These are phyloP conservation scores for Limosa lapponica DNA, from an alignment of 2,797 vertebrate genomes.

Conservation along the genomic window DNA sequence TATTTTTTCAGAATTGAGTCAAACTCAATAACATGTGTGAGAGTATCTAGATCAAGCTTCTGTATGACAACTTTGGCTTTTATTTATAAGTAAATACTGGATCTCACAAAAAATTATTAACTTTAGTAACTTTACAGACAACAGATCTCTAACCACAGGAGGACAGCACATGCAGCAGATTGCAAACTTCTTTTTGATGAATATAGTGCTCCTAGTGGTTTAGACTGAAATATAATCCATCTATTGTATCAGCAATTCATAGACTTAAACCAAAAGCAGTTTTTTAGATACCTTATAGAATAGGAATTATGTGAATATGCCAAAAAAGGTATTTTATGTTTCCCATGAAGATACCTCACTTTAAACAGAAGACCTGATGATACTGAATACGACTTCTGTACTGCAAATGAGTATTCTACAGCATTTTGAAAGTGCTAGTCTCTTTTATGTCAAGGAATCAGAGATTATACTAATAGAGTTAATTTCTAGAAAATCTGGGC, in stretches of 20 bases:
- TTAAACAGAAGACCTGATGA: neutral
- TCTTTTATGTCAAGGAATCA: neutral
- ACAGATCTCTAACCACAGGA: neutral
- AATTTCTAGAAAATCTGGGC: neutral
- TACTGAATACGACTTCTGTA: neutral
- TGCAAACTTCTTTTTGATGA: neutral
- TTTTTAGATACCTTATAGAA: neutral
- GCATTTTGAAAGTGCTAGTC: neutral
- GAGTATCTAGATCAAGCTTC: neutral
- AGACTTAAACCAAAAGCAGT: neutral
- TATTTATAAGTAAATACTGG: neutral
- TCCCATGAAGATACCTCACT: neutral
- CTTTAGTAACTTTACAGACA: neutral
- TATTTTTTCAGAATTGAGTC: neutral
- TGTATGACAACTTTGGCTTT: neutral
- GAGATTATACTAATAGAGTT: neutral
- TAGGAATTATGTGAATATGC: neutral
- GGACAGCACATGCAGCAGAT: neutral
- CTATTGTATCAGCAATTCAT: neutral
- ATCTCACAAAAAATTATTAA: neutral
- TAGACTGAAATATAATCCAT: neutral
- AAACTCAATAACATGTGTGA: accelerated
- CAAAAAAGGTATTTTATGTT: neutral
- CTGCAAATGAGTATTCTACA: neutral
- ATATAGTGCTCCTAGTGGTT: neutral